Percentiles rank a stretch among this genome's conserved stretches.
These are phyloP conservation scores for Brevimyrus niger DNA, from an alignment of 2,113 vertebrate genomes.

Conservation along the genomic window DNA sequence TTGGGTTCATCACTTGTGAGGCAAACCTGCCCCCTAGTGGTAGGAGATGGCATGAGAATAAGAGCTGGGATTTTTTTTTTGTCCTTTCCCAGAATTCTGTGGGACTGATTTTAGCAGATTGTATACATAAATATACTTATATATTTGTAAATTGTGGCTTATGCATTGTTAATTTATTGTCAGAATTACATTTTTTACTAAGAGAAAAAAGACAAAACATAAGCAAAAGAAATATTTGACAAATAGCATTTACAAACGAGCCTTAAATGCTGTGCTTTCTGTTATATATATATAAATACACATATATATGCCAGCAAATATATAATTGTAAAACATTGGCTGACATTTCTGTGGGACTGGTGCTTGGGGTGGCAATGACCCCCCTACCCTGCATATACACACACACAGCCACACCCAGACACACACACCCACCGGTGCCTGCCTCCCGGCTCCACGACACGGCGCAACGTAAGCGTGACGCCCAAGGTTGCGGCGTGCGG, in stretches of 20 bases:
- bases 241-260: not conserved
- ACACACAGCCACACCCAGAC: not conserved
- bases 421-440: not conserved
- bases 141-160: not conserved
- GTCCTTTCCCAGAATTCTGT: not conserved
- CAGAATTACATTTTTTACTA: not conserved
- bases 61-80: not conserved
- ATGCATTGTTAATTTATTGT: not conserved
- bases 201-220: not conserved
- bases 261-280: not conserved
- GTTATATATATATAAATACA: not conserved
- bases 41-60: not conserved
- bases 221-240: not conserved
- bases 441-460: not conserved
- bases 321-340: not conserved
- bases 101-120: not conserved
- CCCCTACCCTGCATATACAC: slow-evolving; percentile 4
- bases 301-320: not conserved
- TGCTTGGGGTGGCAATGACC: not conserved
- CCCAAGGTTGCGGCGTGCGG: not conserved
- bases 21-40: slow-evolving; percentile 56
- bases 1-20: slow-evolving; percentile 11
- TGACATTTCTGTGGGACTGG: not conserved
- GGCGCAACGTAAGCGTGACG: not conserved
- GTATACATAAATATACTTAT: not conserved